These are phyloP conservation scores for Euura saliciscinereae DNA, from an alignment of 1,140 invertebrate species.

Conservation along the genomic window DNA sequence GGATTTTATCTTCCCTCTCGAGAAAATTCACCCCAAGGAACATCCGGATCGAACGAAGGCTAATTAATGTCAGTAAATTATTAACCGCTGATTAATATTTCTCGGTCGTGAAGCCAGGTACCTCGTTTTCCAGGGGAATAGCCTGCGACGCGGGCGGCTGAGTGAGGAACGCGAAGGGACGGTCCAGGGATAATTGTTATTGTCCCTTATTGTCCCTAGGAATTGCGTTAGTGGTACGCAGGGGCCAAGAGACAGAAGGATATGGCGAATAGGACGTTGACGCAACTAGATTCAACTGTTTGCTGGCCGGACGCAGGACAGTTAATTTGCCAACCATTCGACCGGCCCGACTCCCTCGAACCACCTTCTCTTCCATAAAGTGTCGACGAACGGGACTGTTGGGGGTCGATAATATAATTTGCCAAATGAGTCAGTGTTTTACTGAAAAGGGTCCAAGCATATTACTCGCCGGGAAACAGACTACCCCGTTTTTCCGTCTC, in stretches of 20 bases:
- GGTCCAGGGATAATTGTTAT: conserved; percentile 5
- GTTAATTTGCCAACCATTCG: conserved; percentile 3
- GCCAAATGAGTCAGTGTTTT: conserved; percentile 1
- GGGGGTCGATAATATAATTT: conserved; percentile 3
- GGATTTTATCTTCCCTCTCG: no score
- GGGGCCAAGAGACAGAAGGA: background rate
- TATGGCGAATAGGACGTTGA: background rate
- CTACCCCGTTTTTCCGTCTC: background rate
- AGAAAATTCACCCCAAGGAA: no score
- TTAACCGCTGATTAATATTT: background rate
- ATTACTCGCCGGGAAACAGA: background rate
- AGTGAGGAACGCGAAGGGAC: background rate
- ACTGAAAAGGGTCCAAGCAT: background rate
- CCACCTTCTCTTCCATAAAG: background rate
- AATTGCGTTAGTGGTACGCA: conserved; percentile 2
- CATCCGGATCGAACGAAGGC: no score
- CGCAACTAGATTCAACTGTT: conserved; percentile 7
- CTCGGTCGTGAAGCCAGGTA: background rate
- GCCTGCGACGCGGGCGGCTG: no score
- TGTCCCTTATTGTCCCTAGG: conserved; percentile 6
- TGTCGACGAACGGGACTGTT: background rate
- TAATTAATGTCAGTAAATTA: background rate
- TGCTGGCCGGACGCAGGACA: conserved; percentile 1
- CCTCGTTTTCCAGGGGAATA: no score
- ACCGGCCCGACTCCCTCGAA: no score